A percentile compares a stretch with the other conserved stretches of the same genome.
These are phyloP conservation scores for Drosophila funebris DNA, from an alignment of 1,140 invertebrate genomes.

Conservation along the genomic window DNA sequence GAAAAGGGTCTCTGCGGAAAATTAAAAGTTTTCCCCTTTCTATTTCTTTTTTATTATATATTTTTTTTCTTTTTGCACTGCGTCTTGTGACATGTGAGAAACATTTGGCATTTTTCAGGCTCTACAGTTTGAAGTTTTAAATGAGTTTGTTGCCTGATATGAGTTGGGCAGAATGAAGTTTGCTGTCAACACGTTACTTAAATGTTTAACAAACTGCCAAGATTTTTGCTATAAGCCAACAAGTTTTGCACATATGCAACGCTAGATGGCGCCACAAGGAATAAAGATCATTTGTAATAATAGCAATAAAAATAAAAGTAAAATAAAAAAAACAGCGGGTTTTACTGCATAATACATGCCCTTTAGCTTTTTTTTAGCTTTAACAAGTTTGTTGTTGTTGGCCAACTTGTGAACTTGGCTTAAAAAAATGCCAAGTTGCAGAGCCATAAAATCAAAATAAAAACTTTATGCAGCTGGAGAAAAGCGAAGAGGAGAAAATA, in stretches of 20 bases:
- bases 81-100: conserved; percentile 65
- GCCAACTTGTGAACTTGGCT: neutral
- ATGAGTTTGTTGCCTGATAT: conserved; percentile 26
- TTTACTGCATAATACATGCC: conserved; percentile 17
- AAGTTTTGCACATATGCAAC: neutral
- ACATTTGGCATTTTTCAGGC: conserved; percentile 46
- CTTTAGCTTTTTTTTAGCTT: conserved; percentile 7
- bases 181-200: neutral
- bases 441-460: conserved; percentile 75
- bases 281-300: conserved; percentile 26
- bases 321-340: neutral
- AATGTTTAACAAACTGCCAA: neutral
- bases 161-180: neutral
- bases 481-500: neutral
- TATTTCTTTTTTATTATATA: conserved; percentile 12
- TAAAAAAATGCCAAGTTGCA: conserved; percentile 48
- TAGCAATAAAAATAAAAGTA: conserved; percentile 4
- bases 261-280: neutral
- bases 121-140: conserved; percentile 34
- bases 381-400: conserved; percentile 29
- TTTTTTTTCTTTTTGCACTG: conserved; percentile 5
- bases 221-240: too few species aligned
- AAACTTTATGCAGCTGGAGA: conserved; percentile 49
- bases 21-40: conserved; percentile 76
- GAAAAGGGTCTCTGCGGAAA: conserved; percentile 72